Evolutionary conservation across 2,113 vertebrate species (phyloP).

Genomic region (Notarius lentiginosus): DNA sequence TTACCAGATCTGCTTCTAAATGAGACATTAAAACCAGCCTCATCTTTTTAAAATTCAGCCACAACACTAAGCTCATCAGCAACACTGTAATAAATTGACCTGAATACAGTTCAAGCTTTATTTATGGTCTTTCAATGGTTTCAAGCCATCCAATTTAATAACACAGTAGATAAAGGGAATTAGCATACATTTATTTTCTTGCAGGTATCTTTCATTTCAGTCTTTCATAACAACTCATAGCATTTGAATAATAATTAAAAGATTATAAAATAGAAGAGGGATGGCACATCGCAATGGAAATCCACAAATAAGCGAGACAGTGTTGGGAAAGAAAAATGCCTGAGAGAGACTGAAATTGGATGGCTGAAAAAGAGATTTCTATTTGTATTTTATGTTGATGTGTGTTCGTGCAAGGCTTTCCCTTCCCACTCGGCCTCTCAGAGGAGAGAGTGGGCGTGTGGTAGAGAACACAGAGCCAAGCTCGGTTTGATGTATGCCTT

Average conservation of each 20-base stretch:
- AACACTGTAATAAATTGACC: background rate
- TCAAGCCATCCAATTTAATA: constrained; percentile 16
- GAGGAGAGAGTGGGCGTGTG: constrained; percentile 26
- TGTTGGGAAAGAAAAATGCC: background rate
- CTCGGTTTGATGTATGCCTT: constrained; percentile 38
- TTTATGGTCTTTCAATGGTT: constrained; percentile 21
- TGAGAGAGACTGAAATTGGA: constrained; percentile 16
- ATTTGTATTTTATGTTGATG: constrained; percentile 30
- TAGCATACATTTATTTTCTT: constrained; percentile 44
- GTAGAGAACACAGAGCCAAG: constrained; percentile 20
- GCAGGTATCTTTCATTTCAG: constrained; percentile 36
- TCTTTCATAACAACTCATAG: constrained; percentile 36
- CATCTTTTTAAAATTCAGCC: constrained; percentile 9
- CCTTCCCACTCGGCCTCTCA: constrained; percentile 20
- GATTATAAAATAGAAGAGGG: constrained; percentile 10
- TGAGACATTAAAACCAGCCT: background rate
- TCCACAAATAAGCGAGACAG: constrained; percentile 7
- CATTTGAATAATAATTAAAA: constrained; percentile 51
- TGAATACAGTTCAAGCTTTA: constrained; percentile 10
- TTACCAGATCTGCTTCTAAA: background rate
- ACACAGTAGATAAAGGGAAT: constrained; percentile 16
- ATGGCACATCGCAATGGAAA: constrained; percentile 16
- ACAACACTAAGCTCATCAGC: background rate
- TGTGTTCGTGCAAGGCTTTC: constrained; percentile 21
- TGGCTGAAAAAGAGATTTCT: constrained; percentile 15